Conservation (phyloP, 2,113 vertebrate species). For the Phalacrocorax pelagicus region DNA sequence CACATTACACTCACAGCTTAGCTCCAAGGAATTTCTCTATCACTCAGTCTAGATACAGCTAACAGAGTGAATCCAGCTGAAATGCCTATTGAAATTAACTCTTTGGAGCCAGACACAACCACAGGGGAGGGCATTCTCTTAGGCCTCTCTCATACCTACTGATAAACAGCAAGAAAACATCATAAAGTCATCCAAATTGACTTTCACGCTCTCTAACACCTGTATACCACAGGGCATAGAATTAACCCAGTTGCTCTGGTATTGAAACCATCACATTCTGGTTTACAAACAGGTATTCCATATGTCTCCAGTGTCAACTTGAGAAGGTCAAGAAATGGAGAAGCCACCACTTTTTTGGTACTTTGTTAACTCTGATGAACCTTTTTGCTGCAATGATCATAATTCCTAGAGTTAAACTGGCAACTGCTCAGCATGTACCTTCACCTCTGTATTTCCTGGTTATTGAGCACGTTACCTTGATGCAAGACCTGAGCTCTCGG, state of each 20-base stretch:
- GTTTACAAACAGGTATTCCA: not conserved
- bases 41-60: conserved; percentile 16
- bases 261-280: not conserved
- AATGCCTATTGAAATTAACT: conserved; percentile 1
- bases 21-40: conserved; percentile 26
- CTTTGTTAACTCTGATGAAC: not conserved
- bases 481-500: not conserved
- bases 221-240: not conserved
- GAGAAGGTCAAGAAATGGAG: not conserved
- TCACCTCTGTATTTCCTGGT: not conserved
- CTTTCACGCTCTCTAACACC: not conserved
- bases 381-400: not conserved
- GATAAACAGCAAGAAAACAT: not conserved
- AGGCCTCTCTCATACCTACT: not conserved
- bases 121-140: not conserved
- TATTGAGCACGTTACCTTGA: not conserved
- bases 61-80: conserved; percentile 33
- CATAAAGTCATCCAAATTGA: not conserved
- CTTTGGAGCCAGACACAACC: not conserved
- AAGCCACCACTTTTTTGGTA: not conserved
- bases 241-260: not conserved
- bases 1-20: conserved; percentile 8
- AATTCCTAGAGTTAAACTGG: not conserved
- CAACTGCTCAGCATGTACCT: not conserved
- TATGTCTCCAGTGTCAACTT: not conserved